Percentiles rank a stretch among this genome's conserved stretches.
These are phyloP conservation scores for Asteroscopus sphinx DNA, from an alignment of 2,888 invertebrate species.

Conservation along the genomic window DNA sequence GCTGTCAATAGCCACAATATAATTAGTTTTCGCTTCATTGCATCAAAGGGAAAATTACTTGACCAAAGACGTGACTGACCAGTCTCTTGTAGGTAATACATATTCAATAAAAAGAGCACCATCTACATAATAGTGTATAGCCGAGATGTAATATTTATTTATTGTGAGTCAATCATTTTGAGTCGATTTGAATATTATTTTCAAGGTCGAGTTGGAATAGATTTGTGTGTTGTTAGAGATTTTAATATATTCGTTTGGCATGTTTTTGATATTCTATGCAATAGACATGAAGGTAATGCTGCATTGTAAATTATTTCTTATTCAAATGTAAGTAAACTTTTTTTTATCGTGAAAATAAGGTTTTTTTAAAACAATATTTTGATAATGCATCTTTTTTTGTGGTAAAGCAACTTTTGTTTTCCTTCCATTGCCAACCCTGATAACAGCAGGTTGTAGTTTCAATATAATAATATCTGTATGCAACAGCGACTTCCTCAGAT, in stretches of 20 bases:
- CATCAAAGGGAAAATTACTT: conserved; percentile 39
- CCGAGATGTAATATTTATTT: conserved; percentile 22
- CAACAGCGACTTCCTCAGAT: conserved; percentile 41
- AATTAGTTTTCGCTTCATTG: conserved; percentile 52
- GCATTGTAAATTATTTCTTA: conserved; percentile 12
- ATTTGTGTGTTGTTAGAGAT: conserved; percentile 21
- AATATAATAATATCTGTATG: conserved; percentile 27
- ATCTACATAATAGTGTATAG: conserved; percentile 12
- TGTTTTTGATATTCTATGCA: conserved; percentile 20
- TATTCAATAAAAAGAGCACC: conserved; percentile 20
- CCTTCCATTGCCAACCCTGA: conserved; percentile 27
- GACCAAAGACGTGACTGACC: conserved; percentile 18
- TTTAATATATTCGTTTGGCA: conserved; percentile 4
- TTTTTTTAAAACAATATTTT: not conserved
- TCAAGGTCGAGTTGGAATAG: conserved; percentile 40
- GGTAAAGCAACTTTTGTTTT: not conserved
- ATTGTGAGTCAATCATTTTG: conserved; percentile 41
- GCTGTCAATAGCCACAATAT: conserved; percentile 32
- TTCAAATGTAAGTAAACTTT: too few species aligned
- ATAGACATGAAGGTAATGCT: conserved; percentile 12
- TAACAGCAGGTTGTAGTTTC: conserved; percentile 32
- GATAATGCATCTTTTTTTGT: not conserved
- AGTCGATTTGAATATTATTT: conserved; percentile 40
- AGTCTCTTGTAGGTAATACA: conserved; percentile 3
- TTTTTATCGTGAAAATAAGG: not conserved